Conservation (phyloP, 2,113 vertebrate genomes). For the Oreocharis arfaki region DNA sequence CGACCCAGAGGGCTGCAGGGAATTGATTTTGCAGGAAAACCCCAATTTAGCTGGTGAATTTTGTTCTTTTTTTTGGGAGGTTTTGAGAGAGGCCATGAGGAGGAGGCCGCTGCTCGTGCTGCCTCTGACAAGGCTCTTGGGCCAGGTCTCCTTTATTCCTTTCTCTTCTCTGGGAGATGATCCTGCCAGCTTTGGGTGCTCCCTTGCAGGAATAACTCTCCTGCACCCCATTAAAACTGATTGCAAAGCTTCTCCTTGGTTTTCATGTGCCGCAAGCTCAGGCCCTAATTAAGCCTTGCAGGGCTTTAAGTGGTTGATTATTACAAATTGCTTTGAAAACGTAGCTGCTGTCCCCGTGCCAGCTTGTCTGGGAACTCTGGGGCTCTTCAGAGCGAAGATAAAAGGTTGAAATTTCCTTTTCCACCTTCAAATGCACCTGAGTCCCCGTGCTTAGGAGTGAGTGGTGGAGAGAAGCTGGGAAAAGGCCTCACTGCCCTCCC, state of each 20-base stretch:
- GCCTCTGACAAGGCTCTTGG: not conserved
- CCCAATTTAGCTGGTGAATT: not conserved
- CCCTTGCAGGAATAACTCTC: not conserved
- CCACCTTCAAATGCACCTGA: not conserved
- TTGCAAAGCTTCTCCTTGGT: not conserved
- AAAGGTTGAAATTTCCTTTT: not conserved
- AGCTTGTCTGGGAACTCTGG: not conserved
- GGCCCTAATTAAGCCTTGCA: not conserved
- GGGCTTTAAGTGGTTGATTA: not conserved
- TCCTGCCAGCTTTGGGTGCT: not conserved
- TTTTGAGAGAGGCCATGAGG: not conserved
- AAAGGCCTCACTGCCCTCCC: not conserved
- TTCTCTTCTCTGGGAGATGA: not conserved
- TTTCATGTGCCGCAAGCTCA: not conserved
- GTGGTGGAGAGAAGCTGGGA: not conserved
- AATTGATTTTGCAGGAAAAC: not conserved
- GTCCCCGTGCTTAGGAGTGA: rapidly evolving
- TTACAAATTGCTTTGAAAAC: constrained; percentile 3
- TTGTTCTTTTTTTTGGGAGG: too few species aligned
- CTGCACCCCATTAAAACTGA: not conserved
- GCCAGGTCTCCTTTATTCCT: not conserved
- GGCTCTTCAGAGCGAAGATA: not conserved
- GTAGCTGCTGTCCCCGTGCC: not conserved
- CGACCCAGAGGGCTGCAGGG: not conserved
- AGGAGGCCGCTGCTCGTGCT: rapidly evolving